Evolutionary conservation across 2,113 vertebrate species (phyloP), one percentile per base, ranked within the genome.

Genomic region (Alces alces): DNA sequence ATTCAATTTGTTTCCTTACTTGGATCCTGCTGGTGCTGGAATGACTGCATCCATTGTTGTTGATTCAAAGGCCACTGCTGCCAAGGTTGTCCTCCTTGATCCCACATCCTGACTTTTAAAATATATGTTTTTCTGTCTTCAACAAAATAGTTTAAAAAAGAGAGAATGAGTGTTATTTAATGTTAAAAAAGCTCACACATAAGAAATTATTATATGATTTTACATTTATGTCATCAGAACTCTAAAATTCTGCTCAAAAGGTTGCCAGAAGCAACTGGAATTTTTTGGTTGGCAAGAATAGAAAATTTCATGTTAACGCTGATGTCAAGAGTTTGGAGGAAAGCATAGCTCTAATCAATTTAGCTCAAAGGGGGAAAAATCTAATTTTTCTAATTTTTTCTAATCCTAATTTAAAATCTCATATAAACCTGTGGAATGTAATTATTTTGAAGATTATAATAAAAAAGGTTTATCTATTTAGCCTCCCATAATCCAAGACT

Each of bases 31-130:
- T 99, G 99, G 98, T 99, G 99, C 97, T 99, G 99, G 98, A 99
- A 99, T 50, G 99, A 99, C 98, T 99, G 99, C 99, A 99, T 99
- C 99, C 99, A 99, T 89, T 99, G 99, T 97, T 99, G 99, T 96
- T 99, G 99, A 98, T 99, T 99, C 99, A 99, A 98, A 98, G 99
- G 99, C 99, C 99, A 99, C 96, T 99, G 99, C 97, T 99, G 99
- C 99, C 99, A 99, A 98, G 99, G 99, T 93, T 99, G 99, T 98
- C 99, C 99, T 99, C 99, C 99, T 99, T 99, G 99, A 99, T 99
- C 99, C 99, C 99, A 99, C 99, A 99, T 99, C 98, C 97, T 99
- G 98, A 97, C 98, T 98, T 98, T 97, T 98, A 98, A 98, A 97
- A 98, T 98, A 97, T 97, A 98, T 98, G 98, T 97, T 97, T 98